Conservation (phyloP, 37 sponge, comb jelly and placozoan genomes). For the Agelas oroides region DNA sequence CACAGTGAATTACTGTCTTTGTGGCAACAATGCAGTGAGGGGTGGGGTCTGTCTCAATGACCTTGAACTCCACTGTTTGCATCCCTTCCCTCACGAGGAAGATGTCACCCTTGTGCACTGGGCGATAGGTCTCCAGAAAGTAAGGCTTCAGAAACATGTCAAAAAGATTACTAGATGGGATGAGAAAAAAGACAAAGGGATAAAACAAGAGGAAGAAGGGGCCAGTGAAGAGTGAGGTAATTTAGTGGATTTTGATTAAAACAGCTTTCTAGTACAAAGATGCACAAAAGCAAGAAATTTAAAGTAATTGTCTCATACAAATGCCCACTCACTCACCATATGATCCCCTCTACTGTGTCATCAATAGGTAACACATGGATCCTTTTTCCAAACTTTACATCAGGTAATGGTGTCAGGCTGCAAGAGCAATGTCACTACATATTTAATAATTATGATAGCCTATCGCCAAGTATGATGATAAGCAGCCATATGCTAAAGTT, state of each 20-base stretch:
- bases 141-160: conserved; percentile 99
- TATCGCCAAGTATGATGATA: too few relatives aligned
- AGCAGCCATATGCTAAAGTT: too few relatives aligned
- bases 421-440: too few relatives aligned
- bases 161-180: conserved; percentile 84
- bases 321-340: conserved; percentile 91
- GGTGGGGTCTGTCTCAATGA: conserved; percentile 94
- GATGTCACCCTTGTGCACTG: conserved; percentile 98
- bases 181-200: too few relatives aligned
- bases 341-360: conserved; percentile 97
- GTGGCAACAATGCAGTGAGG: conserved; percentile 99
- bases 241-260: too few relatives aligned
- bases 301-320: too few relatives aligned
- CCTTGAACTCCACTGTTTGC: conserved; percentile 99
- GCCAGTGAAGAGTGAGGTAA: too few relatives aligned
- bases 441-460: too few relatives aligned
- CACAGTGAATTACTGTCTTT: conserved; percentile 99
- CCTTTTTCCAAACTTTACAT: conserved; percentile 98
- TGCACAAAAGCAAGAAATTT: too few relatives aligned
- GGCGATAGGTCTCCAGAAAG: conserved; percentile 98
- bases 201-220: too few relatives aligned
- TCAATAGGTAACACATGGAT: conserved; percentile 98
- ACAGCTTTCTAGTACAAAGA: too few relatives aligned
- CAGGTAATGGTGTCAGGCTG: conserved; percentile 95
- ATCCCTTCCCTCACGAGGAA: conserved; percentile 98